Evolutionary conservation across 2,888 invertebrate species (phyloP).

Genomic region (Rhyacophila evoluta): DNA sequence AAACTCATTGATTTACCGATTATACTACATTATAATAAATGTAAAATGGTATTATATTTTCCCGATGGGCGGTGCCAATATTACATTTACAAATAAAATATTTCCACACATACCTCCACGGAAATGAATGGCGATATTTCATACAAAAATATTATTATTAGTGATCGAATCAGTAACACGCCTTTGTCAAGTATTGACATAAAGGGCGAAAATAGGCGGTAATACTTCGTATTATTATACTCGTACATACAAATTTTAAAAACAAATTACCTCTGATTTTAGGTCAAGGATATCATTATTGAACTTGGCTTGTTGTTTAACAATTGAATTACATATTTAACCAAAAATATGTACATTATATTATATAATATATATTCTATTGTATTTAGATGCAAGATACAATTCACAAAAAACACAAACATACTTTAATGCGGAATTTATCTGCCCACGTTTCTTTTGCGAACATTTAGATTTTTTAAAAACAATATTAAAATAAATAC

Average conservation of each 20-base stretch:
- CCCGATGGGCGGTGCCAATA: neutral
- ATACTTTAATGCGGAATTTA: no score
- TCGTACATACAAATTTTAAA: neutral
- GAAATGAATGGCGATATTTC: neutral
- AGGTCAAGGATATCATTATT: neutral
- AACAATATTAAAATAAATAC: no score
- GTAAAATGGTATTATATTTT: neutral
- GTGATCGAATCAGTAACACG: neutral
- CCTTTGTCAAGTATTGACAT: neutral
- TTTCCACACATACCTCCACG: neutral
- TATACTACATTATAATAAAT: no score
- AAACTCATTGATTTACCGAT: no score
- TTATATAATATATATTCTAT: no score
- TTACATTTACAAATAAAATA: neutral
- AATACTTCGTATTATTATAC: neutral
- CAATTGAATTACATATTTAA: no score
- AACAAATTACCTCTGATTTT: neutral
- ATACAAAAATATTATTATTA: neutral
- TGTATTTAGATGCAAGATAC: no score
- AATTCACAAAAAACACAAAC: no score
- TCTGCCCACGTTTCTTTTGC: no score
- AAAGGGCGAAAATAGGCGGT: neutral
- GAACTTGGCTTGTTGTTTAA: no score
- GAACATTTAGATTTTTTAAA: no score
- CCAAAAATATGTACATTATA: no score